Base-by-base conservation (phyloP, 2,113 vertebrate species). In the Erythrocebus patas region DNA sequence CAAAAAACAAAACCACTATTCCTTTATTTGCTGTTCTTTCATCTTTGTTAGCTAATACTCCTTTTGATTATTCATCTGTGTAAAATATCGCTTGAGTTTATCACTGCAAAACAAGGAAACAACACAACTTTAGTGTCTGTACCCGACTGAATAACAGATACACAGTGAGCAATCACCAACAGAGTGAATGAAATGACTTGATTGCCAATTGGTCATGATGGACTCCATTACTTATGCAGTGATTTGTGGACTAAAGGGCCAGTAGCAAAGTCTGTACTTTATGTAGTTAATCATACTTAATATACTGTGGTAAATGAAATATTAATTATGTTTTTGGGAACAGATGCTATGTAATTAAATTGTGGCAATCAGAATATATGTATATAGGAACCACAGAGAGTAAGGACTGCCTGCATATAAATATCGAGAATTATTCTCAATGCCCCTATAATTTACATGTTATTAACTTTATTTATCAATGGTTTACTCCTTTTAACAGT, bases 61-160 rank as follows among this genome's bases (percentile, higher is more conserved):
- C 59, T 76, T 78, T 18, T 35, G 5, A 76, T 40, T 35, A 64
- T 32, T 25, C 38, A 64, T 52, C 57, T 25, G 25, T 25, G n/a
- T 93, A 93, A 76, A 76, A 93, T 43, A 61, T 66, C 45, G 27
- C 82, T 66, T 18, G 7, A 22, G 18, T 78, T 93, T 64, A 78
- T 86, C 70, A 84, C 25, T 61, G 72, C 66, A 59, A 86, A 27
- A 43, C 81, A 40, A 93, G n/a, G n/a, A 93, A 55, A 57, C n/a
- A 43, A 66, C 45, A 43, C 1, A 76, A 4, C 27, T 66, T 38
- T 79, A 83, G 27, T n/a, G 14, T 55, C 27, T 70, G 4, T 27
- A 59, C 50, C n/a, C 13, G 23, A 79, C n/a, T 45, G 55, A 45
- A 32, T 9, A 25, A 76, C 25, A 66, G n/a, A 55, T 27, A n/a